Conservation (phyloP, 2,113 vertebrate species). For the Pica pica region DNA sequence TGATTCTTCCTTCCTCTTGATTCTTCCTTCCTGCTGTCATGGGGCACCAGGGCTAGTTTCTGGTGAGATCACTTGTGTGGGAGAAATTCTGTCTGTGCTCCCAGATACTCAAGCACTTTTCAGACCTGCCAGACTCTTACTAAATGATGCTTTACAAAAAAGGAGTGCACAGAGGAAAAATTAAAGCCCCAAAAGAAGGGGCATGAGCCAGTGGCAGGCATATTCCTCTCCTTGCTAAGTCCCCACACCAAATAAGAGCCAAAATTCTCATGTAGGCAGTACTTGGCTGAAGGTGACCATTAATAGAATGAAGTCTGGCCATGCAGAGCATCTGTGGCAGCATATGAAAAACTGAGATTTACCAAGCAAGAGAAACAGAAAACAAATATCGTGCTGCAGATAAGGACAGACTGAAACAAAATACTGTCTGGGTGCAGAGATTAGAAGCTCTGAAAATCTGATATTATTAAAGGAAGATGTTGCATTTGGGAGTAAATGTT, state of each 20-base stretch:
- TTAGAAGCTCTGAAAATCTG: neutral
- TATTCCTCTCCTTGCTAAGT: neutral
- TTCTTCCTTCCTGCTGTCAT: neutral
- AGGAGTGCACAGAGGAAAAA: neutral
- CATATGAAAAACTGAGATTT: neutral
- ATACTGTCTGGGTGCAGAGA: neutral
- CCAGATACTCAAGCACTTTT: neutral
- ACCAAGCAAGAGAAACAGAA: neutral
- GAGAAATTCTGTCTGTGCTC: neutral
- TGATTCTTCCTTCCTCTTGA: neutral
- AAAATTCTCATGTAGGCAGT: neutral
- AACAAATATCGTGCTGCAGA: neutral
- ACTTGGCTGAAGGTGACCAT: neutral
- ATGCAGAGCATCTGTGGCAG: neutral
- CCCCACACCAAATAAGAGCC: neutral
- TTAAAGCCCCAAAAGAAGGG: neutral
- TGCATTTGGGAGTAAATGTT: neutral
- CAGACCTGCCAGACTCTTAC: neutral
- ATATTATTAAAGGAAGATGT: neutral
- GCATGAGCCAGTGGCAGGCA: neutral
- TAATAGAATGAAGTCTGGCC: neutral
- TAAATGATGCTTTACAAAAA: neutral
- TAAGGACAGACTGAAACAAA: conserved; percentile 3
- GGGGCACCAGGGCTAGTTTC: neutral
- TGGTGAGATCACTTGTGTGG: neutral